phyloP scores from a whole-genome alignment of 2,797 vertebrate genomes.

The Rhinogobio ventralis region DNA sequence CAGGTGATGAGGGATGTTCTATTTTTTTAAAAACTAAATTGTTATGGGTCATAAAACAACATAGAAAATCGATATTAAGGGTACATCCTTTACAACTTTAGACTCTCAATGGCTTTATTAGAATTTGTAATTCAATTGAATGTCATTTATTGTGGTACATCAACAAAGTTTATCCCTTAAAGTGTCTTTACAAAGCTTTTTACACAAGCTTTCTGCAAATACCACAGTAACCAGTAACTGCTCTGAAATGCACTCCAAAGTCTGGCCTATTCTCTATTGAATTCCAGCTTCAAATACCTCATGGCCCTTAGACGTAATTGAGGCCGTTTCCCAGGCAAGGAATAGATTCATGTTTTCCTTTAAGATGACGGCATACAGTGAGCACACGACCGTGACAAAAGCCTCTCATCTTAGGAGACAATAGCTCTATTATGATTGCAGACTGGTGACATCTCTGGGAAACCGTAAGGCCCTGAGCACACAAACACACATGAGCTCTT shows the following conservation, averaged over 20 bases:
- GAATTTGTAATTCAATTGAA: neutral
- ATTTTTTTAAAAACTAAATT: neutral
- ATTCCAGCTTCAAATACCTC: conserved; percentile 38
- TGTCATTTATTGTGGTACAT: conserved; percentile 10
- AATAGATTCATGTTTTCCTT: conserved; percentile 57
- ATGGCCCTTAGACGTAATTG: conserved; percentile 24
- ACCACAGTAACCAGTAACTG: conserved; percentile 1
- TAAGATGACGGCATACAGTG: conserved; percentile 62
- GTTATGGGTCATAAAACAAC: neutral
- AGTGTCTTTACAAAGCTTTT: neutral
- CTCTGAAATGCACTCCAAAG: conserved; percentile 14
- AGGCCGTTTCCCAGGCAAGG: conserved; percentile 43
- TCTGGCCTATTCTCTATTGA: conserved; percentile 17
- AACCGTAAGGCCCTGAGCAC: conserved; percentile 55
- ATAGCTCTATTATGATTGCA: conserved; percentile 65
- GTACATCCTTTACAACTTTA: neutral
- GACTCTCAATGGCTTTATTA: conserved; percentile 8
- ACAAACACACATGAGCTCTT: conserved; percentile 64
- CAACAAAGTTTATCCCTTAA: neutral
- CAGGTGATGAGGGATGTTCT: neutral
- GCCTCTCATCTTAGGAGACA: conserved; percentile 64
- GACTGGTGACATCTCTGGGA: conserved; percentile 61
- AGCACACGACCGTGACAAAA: conserved; percentile 62
- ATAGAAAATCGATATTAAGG: conserved; percentile 4
- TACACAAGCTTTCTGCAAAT: conserved; percentile 14